phyloP scores from a whole-genome alignment of 2,888 invertebrate species.

The Bhutanitis thaidina region DNA sequence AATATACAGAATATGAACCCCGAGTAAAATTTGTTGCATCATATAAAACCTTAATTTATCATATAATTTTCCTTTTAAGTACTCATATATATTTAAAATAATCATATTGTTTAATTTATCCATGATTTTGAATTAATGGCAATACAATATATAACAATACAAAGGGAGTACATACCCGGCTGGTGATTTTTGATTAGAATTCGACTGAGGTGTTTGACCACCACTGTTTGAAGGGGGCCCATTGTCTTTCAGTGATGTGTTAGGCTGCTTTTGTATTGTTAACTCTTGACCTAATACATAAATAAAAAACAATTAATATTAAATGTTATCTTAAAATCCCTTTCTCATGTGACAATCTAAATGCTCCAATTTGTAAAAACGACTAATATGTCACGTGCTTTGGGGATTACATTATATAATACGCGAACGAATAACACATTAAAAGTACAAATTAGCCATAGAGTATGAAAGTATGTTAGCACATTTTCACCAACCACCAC shows the following conservation, averaged over 20 bases:
- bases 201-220: conserved; percentile 71
- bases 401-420: conserved; percentile 1
- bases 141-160: too few species aligned
- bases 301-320: background rate
- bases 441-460: conserved; percentile 75
- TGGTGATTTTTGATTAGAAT: conserved; percentile 83
- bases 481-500: conserved; percentile 81
- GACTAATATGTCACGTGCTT: background rate
- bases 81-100: too few species aligned
- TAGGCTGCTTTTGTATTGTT: conserved; percentile 97
- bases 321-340: background rate
- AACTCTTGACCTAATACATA: conserved; percentile 87
- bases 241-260: conserved; percentile 91
- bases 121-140: too few species aligned
- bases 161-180: conserved; percentile 80
- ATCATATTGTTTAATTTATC: too few species aligned
- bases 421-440: conserved; percentile 33
- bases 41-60: too few species aligned
- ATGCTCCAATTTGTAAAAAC: background rate
- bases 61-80: too few species aligned
- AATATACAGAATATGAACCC: too few species aligned
- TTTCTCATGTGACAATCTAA: background rate
- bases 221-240: conserved; percentile 75
- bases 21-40: too few species aligned
- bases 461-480: conserved; percentile 76